These are phyloP conservation scores for Bradysia coprophila DNA, from an alignment of 1,140 invertebrate genomes.

Conservation along the genomic window DNA sequence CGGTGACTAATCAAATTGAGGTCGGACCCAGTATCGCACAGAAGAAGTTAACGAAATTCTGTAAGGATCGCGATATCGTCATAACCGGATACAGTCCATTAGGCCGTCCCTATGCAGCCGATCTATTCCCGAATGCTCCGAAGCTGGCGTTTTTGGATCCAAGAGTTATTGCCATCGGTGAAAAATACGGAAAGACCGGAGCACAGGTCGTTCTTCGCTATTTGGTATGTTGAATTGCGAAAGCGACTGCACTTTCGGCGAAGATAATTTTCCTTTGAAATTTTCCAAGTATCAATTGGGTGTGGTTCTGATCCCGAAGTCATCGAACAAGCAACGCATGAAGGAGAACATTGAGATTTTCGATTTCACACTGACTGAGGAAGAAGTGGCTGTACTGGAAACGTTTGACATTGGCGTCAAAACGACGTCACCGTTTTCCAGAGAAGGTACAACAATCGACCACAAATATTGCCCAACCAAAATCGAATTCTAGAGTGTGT, in stretches of 20 bases:
- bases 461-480: too few species aligned
- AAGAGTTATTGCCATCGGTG: constrained; percentile 36
- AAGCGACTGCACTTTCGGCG: too few species aligned
- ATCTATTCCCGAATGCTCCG: constrained; percentile 29
- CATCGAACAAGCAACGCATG: constrained; percentile 43
- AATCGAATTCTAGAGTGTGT: too few species aligned
- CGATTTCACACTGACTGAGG: constrained; percentile 42
- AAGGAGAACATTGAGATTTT: constrained; percentile 53
- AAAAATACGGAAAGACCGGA: constrained; percentile 45
- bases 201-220: constrained; percentile 52
- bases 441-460: too few species aligned
- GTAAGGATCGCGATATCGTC: constrained; percentile 41
- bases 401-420: too few species aligned
- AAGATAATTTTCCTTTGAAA: too few species aligned
- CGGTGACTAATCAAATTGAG: constrained; percentile 67
- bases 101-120: constrained; percentile 17
- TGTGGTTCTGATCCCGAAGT: constrained; percentile 54
- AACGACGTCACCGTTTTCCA: too few species aligned
- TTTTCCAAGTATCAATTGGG: constrained; percentile 33
- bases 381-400: too few species aligned
- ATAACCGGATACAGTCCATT: constrained; percentile 67
- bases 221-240: constrained; percentile 22
- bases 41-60: constrained; percentile 50
- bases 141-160: too few species aligned
- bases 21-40: constrained; percentile 73